Conservation (phyloP, 2,113 vertebrate species). For the Triplophysa rosa region DNA sequence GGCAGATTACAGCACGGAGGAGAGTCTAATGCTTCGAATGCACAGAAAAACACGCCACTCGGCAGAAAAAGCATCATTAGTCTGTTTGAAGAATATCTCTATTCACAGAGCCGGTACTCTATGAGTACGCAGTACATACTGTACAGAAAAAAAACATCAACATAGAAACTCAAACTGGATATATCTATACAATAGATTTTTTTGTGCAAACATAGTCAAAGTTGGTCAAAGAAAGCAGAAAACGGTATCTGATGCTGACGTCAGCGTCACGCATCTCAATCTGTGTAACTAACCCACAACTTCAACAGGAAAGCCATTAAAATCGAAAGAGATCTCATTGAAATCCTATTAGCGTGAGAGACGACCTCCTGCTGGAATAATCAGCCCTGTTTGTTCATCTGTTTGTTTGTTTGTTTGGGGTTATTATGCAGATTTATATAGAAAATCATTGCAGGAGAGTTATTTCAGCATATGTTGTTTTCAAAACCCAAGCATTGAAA, state of each 20-base stretch:
- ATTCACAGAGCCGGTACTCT: neutral
- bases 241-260: too few relatives aligned
- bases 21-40: neutral
- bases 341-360: neutral
- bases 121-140: neutral
- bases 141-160: neutral
- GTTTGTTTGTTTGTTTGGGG: slow-evolving; percentile 24
- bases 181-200: neutral
- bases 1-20: slow-evolving; percentile 12
- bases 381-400: slow-evolving; percentile 20
- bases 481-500: neutral
- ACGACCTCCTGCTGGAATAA: slow-evolving; percentile 6
- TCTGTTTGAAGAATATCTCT: slow-evolving; percentile 22
- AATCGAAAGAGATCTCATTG: neutral
- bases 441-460: neutral
- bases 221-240: too few relatives aligned
- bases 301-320: neutral
- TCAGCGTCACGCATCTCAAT: neutral
- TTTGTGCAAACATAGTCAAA: neutral
- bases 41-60: neutral
- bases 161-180: neutral
- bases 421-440: slow-evolving; percentile 1
- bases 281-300: neutral
- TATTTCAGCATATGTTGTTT: slow-evolving; percentile 14
- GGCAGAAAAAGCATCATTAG: slow-evolving; percentile 10